Conservation (phyloP, 1,140 invertebrate species). For the Aradophagus sp. region DNA sequence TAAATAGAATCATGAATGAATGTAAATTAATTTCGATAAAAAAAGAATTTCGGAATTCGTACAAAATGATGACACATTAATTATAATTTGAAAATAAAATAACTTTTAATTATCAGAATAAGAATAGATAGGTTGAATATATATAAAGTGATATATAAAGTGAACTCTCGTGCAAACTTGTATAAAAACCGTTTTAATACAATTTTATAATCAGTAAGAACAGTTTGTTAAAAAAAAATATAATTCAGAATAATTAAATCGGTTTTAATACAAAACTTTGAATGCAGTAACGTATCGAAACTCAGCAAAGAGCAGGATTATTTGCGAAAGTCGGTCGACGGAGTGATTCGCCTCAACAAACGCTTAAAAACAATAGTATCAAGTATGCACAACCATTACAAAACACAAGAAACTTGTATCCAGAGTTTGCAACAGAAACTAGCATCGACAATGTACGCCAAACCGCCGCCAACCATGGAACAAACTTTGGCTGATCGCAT, state of each 20-base stretch:
- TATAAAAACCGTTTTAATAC: conserved; percentile 37
- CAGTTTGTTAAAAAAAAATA: conserved; percentile 1
- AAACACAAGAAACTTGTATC: conserved; percentile 51
- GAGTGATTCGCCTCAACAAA: conserved; percentile 58
- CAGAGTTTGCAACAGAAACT: conserved; percentile 26
- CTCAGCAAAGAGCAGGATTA: conserved; percentile 63
- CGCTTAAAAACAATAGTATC: conserved; percentile 62
- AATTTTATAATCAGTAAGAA: conserved; percentile 10
- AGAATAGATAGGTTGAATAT: conserved; percentile 21
- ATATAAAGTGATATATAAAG: too few species aligned
- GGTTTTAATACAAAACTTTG: conserved; percentile 41
- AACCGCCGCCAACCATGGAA: not conserved
- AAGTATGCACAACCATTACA: conserved; percentile 54
- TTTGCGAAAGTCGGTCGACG: conserved; percentile 56
- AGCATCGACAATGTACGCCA: conserved; percentile 5
- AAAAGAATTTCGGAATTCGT: too few species aligned
- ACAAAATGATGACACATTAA: too few species aligned
- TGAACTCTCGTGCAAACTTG: conserved; percentile 25
- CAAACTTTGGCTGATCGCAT: conserved; percentile 5
- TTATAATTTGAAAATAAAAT: conserved; percentile 40
- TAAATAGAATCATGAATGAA: too few species aligned
- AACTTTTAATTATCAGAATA: conserved; percentile 26
- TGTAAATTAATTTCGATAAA: too few species aligned
- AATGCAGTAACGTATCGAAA: conserved; percentile 63
- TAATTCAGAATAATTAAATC: conserved; percentile 22